Evolutionary conservation across 2,797 vertebrate species (phyloP), one percentile per base, ranked within the genome.

Genomic region (Rhynchotus rufescens): DNA sequence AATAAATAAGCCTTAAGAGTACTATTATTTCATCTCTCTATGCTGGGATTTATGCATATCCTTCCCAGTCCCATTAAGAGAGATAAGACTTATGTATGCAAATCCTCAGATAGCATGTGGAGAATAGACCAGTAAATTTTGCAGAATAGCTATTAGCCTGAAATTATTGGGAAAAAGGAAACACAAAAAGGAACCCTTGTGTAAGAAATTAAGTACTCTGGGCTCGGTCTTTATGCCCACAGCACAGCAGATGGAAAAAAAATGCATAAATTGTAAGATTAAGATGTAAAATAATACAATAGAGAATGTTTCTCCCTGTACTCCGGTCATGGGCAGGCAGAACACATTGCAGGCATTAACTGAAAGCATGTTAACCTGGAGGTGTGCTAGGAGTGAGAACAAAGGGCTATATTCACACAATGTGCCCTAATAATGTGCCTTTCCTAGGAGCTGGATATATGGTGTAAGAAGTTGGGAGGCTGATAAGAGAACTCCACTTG

Each of bases 51-150:
- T 80, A 73, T 76, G 68, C 20, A 82, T 38, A 87, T 59, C 68
- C 66, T 89, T 93, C 22, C 19, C 28, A 88, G 34, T 7, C 59
- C 78, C 69, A 88, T 91, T 95, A 91, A 32, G 38, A 73, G 21
- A 73, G 72, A 87, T 86, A 81, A 81, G 75, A 71, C n/a, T 90
- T 94, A 93, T 52, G 38, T 68, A 89, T 94, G 93, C 61, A 94
- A 95, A 95, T 93, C 80, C 77, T 81, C 60, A 67, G 7, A 72
- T 30, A 75, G 69, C 59, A 84, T 3, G 1, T 49, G 47, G 59
- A 92, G 71, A 88, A 66, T 3, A 86, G 76, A 79, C 15, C 0
- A 0, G 75, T 81, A 92, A 71, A 85, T 89, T 92, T 67, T 82
- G 25, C 42, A 84, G 84, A 96, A 80, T 40, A 60, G 59, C 67